Evolutionary conservation across 2,888 invertebrate species (phyloP).

Genomic region (Polyommatus iphigenia): DNA sequence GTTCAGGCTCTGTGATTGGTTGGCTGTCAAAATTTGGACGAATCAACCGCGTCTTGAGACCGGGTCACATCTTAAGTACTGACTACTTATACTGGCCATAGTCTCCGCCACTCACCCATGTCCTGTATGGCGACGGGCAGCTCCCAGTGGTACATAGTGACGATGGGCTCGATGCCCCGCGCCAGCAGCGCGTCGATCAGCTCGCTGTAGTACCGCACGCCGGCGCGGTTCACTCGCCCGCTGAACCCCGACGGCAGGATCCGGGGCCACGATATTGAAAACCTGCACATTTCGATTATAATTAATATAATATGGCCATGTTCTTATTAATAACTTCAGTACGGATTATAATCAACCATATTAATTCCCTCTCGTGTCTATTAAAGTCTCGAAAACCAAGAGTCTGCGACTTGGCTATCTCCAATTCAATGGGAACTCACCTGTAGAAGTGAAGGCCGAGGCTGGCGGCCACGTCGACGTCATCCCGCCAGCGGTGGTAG

Average conservation of each 20-base stretch:
- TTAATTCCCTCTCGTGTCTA: too few species aligned
- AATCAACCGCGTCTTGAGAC: too few species aligned
- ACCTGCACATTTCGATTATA: constrained; percentile 49
- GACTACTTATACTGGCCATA: too few species aligned
- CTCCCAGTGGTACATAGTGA: constrained; percentile 76
- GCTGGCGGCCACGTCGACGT: constrained; percentile 58
- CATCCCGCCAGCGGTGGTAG: constrained; percentile 75
- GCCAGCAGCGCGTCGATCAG: constrained; percentile 73
- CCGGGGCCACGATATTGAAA: constrained; percentile 82
- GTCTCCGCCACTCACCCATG: constrained; percentile 51
- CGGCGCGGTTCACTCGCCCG: constrained; percentile 70
- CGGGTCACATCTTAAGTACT: too few species aligned
- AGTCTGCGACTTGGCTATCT: too few species aligned
- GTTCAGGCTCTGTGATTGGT: too few species aligned
- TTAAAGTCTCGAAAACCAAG: too few species aligned
- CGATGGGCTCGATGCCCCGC: constrained; percentile 75
- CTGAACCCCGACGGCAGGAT: constrained; percentile 61
- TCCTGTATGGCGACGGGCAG: constrained; percentile 53
- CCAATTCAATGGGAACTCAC: constrained; percentile 39
- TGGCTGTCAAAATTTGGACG: too few species aligned
- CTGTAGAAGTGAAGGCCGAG: constrained; percentile 67
- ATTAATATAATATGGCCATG: too few species aligned
- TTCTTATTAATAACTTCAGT: too few species aligned
- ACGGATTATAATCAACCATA: too few species aligned
- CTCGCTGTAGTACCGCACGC: constrained; percentile 75